Evolutionary conservation across 2,797 vertebrate species (phyloP), one percentile per base, ranked within the genome.

Genomic region (Pogoniulus pusillus): DNA sequence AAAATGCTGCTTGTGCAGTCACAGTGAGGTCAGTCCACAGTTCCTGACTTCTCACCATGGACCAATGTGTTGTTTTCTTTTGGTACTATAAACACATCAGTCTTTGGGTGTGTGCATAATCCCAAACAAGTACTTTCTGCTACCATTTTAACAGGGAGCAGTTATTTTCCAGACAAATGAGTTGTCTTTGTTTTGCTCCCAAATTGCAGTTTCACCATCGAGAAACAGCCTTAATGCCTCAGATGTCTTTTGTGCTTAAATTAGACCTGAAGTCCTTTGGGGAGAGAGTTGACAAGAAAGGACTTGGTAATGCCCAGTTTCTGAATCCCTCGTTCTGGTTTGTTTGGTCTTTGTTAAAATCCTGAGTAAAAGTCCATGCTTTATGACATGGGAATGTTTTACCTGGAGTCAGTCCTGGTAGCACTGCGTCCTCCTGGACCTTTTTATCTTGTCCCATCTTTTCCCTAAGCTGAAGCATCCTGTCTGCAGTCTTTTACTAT

Each of bases 401-500:
- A 86, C 82, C 92, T 93, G 87, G 87, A 93, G 83, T 85, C 84
- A 71, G 76, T 91, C 91, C 89, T 88, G 79, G 63, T 68, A 89
- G 73, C 71, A 64, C 74, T 39, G 34, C 87, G 60, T 95, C 95
- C 82, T 90, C 79, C 78, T 92, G 77, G 69, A 80, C 54, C 75
- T 84, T 94, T 94, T 91, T 88, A 84, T 95, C 93, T 91, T 58
- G 55, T 92, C 69, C 74, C 82, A 74, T 93, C 87, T 91, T 86
- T 91, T 85, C 69, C 79, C 58, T 3, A 9, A 64, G 72, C 79
- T 54, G 76, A 92, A 75, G 89, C 91, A 93, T 30, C 4, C 66
- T 93, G 87, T 91, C 92, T 95, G 89, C 90, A 89, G 65, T 89
- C 84, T 79, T 81, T 85, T 93, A 68, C 63, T 95, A 87, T 93